Percentiles rank a stretch among this genome's conserved stretches.
Evolutionary conservation across 64 coral and sea anemone species (phyloP).

Genomic region (Astreopora myriophthalma): DNA sequence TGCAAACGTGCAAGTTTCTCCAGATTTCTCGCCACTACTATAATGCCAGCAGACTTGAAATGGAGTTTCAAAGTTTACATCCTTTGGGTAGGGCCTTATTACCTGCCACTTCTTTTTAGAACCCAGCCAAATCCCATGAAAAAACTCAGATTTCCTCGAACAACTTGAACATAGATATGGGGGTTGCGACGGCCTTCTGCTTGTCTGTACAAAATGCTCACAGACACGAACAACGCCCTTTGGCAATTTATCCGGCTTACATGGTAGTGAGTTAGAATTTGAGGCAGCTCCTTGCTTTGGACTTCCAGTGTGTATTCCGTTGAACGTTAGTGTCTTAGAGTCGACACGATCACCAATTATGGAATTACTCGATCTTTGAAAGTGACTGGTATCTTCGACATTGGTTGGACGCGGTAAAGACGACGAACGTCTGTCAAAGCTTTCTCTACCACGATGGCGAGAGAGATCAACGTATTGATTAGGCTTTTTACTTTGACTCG

Average conservation of each 20-base stretch:
- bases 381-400: background rate
- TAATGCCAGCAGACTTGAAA: background rate
- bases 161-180: background rate
- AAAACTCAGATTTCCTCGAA: background rate
- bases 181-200: background rate
- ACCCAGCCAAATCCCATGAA: background rate
- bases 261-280: background rate
- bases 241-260: background rate
- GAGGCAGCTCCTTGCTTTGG: background rate
- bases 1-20: background rate
- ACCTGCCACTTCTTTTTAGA: constrained; percentile 2
- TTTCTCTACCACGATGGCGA: background rate
- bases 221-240: background rate
- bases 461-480: background rate
- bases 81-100: constrained; percentile 1
- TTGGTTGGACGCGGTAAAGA: background rate
- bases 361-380: background rate
- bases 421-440: background rate
- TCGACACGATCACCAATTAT: background rate
- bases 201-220: background rate
- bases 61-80: background rate
- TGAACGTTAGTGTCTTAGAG: background rate
- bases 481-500: background rate
- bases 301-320: background rate
- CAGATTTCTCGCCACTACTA: background rate